Evolutionary conservation across 2,888 invertebrate species (phyloP), one percentile per base, ranked within the genome.

Genomic region (Calliopum simillimum): DNA sequence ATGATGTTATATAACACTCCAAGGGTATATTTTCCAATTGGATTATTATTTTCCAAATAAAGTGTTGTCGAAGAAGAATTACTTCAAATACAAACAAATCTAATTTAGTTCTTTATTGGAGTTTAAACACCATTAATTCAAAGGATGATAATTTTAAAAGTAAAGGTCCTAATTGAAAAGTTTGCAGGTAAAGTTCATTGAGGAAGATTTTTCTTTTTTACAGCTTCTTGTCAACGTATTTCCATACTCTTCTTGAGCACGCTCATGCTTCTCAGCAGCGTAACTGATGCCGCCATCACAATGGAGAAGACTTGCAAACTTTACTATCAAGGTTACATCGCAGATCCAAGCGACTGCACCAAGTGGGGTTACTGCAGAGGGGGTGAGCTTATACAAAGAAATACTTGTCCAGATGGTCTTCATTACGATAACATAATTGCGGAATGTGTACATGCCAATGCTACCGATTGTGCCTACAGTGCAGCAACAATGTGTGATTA

Each of bases 281-380:
- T 25, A 12, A 33, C 33, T 33, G 23, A 41, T 2, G 76, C 75
- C 67, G 68, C 61, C 41, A 79, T 74, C 49, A 71, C 75, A 8
- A 83, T 83, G 84, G 53, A 76, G 1, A 59, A 80, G 6, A 79
- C 82, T 63, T 83, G 82, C 47, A 43, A 46, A 0, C 75, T 77
- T 16, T 71, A 71, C 69, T 19, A 64, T 3, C n/a, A n/a, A 2
- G 79, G 79, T 46, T 82, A 77, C 51, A 74, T 83, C 58, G 85
- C 79, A n/a, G 72, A 85, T 76, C 83, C 84, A 1, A 21, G 2
- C 14, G 63, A 76, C 63, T 83, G 83, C 63, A 73, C 73, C 11
- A 58, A 61, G 11, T 83, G 78, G 79, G 85, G 84, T 13, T 80
- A 76, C 49, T 83, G 83, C 64, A 6, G 63, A 1, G n/a, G 19